Evolutionary conservation across 2,888 invertebrate species (phyloP).

Genomic region (Heteromurus nitidus): DNA sequence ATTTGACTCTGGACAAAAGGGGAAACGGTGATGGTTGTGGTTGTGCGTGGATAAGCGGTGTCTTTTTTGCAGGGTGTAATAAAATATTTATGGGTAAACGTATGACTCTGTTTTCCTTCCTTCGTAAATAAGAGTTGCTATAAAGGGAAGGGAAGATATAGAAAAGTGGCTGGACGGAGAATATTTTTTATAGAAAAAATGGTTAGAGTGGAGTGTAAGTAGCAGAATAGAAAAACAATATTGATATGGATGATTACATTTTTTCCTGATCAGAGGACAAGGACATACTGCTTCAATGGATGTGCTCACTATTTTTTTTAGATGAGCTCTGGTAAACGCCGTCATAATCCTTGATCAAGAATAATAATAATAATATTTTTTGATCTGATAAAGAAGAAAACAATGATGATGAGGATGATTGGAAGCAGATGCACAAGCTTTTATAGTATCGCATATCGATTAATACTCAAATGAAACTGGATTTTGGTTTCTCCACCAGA

Average conservation of each 20-base stretch:
- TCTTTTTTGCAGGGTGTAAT: slow-evolving; percentile 37
- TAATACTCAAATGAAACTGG: no score
- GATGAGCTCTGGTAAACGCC: not conserved
- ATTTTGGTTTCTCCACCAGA: no score
- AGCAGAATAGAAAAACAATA: no score
- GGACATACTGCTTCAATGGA: not conserved
- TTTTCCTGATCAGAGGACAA: no score
- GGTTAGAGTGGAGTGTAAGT: no score
- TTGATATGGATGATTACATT: no score
- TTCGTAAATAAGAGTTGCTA: slow-evolving; percentile 43
- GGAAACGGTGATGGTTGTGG: no score
- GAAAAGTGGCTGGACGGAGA: no score
- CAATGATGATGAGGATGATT: slow-evolving; percentile 9
- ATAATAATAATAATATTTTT: slow-evolving; percentile 13
- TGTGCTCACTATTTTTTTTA: not conserved
- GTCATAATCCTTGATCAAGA: slow-evolving; percentile 11
- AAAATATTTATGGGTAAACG: slow-evolving; percentile 48
- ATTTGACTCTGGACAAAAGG: no score
- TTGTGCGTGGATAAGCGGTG: slow-evolving; percentile 8
- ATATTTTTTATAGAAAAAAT: no score
- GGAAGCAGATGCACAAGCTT: slow-evolving; percentile 1
- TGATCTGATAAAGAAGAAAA: not conserved
- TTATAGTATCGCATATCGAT: no score
- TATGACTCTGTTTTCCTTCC: slow-evolving; percentile 48
- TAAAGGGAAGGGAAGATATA: no score